Evolutionary conservation across 2,797 vertebrate genomes (phyloP).

Genomic region (Buphagus erythrorhynchus): DNA sequence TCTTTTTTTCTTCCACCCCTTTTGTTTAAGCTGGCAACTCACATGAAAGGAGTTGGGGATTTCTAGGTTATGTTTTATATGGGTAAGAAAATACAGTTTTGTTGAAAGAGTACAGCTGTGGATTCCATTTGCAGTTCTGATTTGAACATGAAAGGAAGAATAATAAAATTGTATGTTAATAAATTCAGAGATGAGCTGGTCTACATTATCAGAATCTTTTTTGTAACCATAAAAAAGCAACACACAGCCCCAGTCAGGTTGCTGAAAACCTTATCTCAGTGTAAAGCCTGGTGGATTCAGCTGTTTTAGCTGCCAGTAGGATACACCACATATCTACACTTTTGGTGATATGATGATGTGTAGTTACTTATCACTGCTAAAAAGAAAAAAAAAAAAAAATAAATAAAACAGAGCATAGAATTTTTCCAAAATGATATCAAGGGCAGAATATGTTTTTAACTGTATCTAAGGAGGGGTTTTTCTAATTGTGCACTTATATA

Average conservation of each 20-base stretch:
- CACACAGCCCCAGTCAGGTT: conserved; percentile 15
- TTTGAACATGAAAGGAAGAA: conserved; percentile 56
- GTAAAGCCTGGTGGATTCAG: conserved; percentile 63
- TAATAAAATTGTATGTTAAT: conserved; percentile 51
- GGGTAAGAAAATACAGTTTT: not conserved
- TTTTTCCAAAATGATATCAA: conserved; percentile 65
- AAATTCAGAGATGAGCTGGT: conserved; percentile 62
- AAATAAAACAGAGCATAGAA: conserved; percentile 50
- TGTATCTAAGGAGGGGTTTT: conserved; percentile 76
- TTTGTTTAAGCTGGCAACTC: conserved; percentile 12
- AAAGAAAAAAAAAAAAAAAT: not conserved
- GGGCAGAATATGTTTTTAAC: conserved; percentile 68
- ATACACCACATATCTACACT: conserved; percentile 61
- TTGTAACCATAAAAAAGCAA: conserved; percentile 46
- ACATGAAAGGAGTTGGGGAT: conserved; percentile 21
- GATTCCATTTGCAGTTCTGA: conserved; percentile 47
- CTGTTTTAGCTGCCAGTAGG: conserved; percentile 67
- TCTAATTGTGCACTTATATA: conserved; percentile 77
- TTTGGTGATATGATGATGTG: conserved; percentile 32
- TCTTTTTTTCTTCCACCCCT: not conserved
- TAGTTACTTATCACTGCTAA: conserved; percentile 65
- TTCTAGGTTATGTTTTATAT: conserved; percentile 54
- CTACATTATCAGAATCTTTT: conserved; percentile 60
- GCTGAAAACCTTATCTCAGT: conserved; percentile 57
- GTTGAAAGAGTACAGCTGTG: conserved; percentile 24